A percentile compares a stretch with the other conserved stretches of the same genome.
Evolutionary conservation across 2,888 invertebrate species (phyloP).

Genomic region (Sturmia bella): DNA sequence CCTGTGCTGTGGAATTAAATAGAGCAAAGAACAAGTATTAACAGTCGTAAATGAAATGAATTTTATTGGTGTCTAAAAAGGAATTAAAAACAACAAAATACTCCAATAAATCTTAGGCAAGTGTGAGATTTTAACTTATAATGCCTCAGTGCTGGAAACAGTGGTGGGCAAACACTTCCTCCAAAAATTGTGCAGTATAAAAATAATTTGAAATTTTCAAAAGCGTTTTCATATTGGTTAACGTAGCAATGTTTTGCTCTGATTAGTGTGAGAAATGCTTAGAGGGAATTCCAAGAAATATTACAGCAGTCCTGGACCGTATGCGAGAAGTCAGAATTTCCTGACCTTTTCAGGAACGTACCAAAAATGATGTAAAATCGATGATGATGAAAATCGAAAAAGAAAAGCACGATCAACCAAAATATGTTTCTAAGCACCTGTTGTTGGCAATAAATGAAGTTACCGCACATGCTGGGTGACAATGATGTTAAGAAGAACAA

Average conservation of each 20-base stretch:
- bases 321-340: too few relatives aligned
- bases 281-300: too few relatives aligned
- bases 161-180: neutral
- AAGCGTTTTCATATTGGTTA: too few relatives aligned
- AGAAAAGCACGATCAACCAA: constrained; percentile 16
- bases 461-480: constrained; percentile 69
- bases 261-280: too few relatives aligned
- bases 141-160: constrained; percentile 45
- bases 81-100: constrained; percentile 69
- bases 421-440: constrained; percentile 45
- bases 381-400: too few relatives aligned
- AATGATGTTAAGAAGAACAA: constrained; percentile 54
- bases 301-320: too few relatives aligned
- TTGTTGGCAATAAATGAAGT: constrained; percentile 66
- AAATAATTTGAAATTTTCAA: too few relatives aligned
- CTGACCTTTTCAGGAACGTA: too few relatives aligned
- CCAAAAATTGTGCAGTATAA: too few relatives aligned
- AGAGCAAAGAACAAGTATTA: constrained; percentile 29
- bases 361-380: too few relatives aligned
- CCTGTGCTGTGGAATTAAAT: constrained; percentile 64
- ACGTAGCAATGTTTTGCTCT: too few relatives aligned
- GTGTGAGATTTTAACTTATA: constrained; percentile 66
- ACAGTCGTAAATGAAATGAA: constrained; percentile 64
- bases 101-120: constrained; percentile 68
- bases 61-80: constrained; percentile 69